Base-by-base conservation (phyloP, 1,140 invertebrate genomes). In the Nephotettix cincticeps region DNA sequence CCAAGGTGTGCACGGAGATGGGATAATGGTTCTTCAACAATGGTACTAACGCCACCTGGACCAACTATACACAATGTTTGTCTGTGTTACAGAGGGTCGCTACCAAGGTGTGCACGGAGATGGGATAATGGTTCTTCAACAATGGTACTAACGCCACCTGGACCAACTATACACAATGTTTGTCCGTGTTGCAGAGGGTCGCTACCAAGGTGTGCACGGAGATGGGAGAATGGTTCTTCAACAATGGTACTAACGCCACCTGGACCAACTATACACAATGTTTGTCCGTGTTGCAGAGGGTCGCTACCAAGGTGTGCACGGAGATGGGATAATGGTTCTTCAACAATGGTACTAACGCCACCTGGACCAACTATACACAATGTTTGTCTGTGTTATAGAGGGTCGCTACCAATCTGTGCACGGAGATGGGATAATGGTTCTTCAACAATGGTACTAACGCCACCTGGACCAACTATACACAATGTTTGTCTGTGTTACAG, bases 221-320 rank as follows among this genome's bases (percentile, higher is more conserved):
- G 17, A 79, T 85, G 67, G 88, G 87, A 1, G 79, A 82, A 13
- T 90, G 89, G 89, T 88, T 80, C 71, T 78, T 79, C 70, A 82
- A 79, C 56, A 45, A 72, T 1, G 77, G 80, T 25, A 77, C 75
- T 1, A 83, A 84, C 54, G 76, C 61, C 30, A 81, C 81, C 2
- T 89, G 87, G 86, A 86, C 83, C 51, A 88, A 90, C 78, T 88
- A 86, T 69, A 82, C 81, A 3, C 78, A 82, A 23, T 90, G 88
- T 75, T 83, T 79, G 36, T 77, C 67, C 9, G 19, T n/a, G 9
- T 78, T 79, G 71, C 70, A 87, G 87, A 82, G 79, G 1, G 81
- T 81, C 63, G 88, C 86, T 1, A 86, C 84, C 0, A 85, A 80
- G 73, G 78, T 83, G 66, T 90, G 88, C 73, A 82, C 83, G 73